Evolutionary conservation across 2,113 vertebrate species (phyloP).

Genomic region (Cyanoderma ruficeps): DNA sequence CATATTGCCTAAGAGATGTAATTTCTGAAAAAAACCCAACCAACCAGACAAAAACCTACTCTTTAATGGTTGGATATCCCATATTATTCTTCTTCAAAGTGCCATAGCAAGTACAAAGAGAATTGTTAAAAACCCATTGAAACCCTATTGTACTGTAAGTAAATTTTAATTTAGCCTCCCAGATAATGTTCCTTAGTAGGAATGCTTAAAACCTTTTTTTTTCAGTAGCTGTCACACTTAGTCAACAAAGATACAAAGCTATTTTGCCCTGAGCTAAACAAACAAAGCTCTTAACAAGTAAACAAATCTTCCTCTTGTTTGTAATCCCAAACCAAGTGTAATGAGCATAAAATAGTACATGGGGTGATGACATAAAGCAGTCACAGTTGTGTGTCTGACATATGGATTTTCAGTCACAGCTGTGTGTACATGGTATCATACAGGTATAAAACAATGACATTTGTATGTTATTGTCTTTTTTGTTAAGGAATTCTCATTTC

Average conservation of each 20-base stretch:
- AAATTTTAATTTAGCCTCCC: not conserved
- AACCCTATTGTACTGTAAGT: not conserved
- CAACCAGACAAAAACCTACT: not conserved
- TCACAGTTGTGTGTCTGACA: not conserved
- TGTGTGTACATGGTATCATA: not conserved
- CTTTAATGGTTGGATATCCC: not conserved
- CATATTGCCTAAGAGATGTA: not conserved
- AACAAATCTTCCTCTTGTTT: not conserved
- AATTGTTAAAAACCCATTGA: not conserved
- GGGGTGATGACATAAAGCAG: not conserved
- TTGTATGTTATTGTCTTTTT: not conserved
- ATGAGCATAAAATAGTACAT: not conserved
- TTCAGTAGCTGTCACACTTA: not conserved
- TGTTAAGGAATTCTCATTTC: not conserved
- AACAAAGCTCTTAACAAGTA: not conserved
- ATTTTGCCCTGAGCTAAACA: not conserved
- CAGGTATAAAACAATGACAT: no score
- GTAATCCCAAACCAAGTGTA: not conserved
- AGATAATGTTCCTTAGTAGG: not conserved
- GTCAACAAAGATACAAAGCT: not conserved
- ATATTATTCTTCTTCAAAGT: not conserved
- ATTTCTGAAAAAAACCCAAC: not conserved
- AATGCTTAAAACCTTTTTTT: not conserved
- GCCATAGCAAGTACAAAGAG: not conserved
- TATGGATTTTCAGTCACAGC: not conserved